Percentiles rank a stretch among this genome's conserved stretches.
Conservation (phyloP, 1,140 invertebrate species). For the Drosophila paulistorum region DNA sequence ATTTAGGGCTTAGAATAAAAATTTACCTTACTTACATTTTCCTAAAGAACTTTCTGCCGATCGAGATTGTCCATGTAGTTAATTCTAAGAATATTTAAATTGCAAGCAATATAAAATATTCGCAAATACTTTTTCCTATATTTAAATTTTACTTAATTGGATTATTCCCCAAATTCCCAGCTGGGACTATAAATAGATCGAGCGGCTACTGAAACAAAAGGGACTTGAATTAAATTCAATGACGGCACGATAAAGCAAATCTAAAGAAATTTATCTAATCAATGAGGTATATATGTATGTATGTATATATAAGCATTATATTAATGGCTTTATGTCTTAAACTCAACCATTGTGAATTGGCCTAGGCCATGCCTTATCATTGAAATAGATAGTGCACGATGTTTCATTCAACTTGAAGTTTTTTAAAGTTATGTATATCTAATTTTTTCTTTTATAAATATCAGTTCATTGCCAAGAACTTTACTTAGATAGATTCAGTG, state of each 20-base stretch:
- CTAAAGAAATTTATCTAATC: background rate
- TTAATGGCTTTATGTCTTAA: background rate
- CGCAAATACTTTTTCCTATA: no score
- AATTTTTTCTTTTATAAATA: background rate
- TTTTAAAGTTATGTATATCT: background rate
- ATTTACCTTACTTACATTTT: no score
- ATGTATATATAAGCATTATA: background rate
- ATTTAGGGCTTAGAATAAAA: no score
- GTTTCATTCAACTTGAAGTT: background rate
- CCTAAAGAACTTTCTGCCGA: no score
- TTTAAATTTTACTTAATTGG: background rate
- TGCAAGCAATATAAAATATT: no score
- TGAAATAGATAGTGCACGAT: background rate
- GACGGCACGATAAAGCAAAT: conserved; percentile 1
- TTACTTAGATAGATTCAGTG: background rate
- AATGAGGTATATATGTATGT: no score
- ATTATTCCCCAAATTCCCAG: background rate
- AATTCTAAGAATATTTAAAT: no score
- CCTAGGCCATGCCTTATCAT: conserved; percentile 1
- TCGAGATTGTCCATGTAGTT: no score
- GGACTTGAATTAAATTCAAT: conserved; percentile 1
- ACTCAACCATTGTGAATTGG: background rate
- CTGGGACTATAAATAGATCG: background rate
- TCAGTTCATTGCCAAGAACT: background rate
- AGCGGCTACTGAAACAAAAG: background rate